These are phyloP conservation scores for Notodonta ziczac DNA, from an alignment of 2,888 invertebrate species.

Conservation along the genomic window DNA sequence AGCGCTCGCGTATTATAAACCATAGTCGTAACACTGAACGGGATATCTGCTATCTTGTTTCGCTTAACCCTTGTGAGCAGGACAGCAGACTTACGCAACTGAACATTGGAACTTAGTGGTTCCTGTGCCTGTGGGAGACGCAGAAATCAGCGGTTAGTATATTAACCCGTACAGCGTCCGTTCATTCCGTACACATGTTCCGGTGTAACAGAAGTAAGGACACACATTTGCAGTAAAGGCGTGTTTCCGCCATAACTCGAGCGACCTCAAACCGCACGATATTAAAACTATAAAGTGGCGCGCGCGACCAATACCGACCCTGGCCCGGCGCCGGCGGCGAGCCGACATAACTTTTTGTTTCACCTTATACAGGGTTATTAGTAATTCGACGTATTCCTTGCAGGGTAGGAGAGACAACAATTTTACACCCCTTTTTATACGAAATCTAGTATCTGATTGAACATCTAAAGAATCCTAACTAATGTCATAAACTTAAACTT, in stretches of 20 bases:
- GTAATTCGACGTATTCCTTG: too few relatives aligned
- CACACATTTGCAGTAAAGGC: constrained; percentile 69
- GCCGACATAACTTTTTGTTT: constrained; percentile 50
- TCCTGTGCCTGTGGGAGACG: constrained; percentile 13
- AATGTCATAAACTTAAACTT: too few relatives aligned
- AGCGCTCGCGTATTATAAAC: constrained; percentile 26
- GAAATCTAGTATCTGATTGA: too few relatives aligned
- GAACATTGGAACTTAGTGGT: constrained; percentile 21
- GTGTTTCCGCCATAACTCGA: constrained; percentile 66
- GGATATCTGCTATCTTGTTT: constrained; percentile 29
- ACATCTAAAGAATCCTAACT: too few relatives aligned
- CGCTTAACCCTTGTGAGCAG: constrained; percentile 29
- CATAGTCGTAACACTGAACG: constrained; percentile 25
- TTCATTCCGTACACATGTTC: constrained; percentile 49
- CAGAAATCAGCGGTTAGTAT: constrained; percentile 45
- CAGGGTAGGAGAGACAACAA: too few relatives aligned
- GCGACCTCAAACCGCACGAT: constrained; percentile 70
- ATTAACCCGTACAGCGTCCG: constrained; percentile 48
- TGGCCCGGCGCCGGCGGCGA: constrained; percentile 37
- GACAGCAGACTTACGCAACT: constrained; percentile 28
- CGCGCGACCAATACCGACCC: constrained; percentile 63
- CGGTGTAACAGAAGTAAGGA: constrained; percentile 45
- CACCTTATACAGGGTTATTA: constrained; percentile 5
- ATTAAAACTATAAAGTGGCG: constrained; percentile 83
- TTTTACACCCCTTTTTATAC: too few relatives aligned